Base-by-base conservation (phyloP, 1,140 invertebrate species). In the Drosophila sechellia region DNA sequence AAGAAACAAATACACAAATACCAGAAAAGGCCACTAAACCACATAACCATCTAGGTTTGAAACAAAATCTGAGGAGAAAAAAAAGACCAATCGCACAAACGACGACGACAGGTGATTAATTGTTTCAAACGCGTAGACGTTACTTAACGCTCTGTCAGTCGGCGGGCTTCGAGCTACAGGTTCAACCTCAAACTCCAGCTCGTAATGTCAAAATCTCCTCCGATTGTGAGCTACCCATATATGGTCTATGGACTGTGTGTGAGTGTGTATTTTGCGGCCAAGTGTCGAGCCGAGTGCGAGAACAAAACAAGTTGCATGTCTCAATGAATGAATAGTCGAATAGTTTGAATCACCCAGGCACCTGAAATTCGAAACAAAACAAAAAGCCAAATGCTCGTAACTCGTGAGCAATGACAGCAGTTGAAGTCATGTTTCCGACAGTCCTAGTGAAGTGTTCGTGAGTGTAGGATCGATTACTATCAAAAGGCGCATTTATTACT, bases 51-150 rank as follows among this genome's bases (percentile, higher is more conserved):
- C 60, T 54, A 56, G 31, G 39, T 37, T n/a, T 61, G 20, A 46
- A 58, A 58, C 61, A 37, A 69, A 72, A 70, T 75, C 64, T 65
- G 70, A 77, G 61, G 54, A 31, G 5, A 39, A 27, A 45, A 66
- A 46, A 84, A 74, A 84, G 63, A 71, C 48, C 80, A 83, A 83
- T 76, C 76, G 78, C 68, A 54, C 72, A 72, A 54, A 66, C 55
- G 69, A 79, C 81, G 81, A 87, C 84, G 84, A 87, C 84, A 89
- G 84, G 84, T 89, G 84, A 89, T 89, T 89, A 89, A 89, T 89
- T 89, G 84, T 89, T 90, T 70, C 72, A 77, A 70, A 68, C 74
- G 84, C 79, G 80, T 89, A 89, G 84, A 89, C 80, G 84, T 89
- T 89, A 89, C 84, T 89, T 89, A 89, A 89, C 85, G 77, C 73